Evolutionary conservation across 2,888 invertebrate genomes (phyloP).

Genomic region (Lottia scabra): DNA sequence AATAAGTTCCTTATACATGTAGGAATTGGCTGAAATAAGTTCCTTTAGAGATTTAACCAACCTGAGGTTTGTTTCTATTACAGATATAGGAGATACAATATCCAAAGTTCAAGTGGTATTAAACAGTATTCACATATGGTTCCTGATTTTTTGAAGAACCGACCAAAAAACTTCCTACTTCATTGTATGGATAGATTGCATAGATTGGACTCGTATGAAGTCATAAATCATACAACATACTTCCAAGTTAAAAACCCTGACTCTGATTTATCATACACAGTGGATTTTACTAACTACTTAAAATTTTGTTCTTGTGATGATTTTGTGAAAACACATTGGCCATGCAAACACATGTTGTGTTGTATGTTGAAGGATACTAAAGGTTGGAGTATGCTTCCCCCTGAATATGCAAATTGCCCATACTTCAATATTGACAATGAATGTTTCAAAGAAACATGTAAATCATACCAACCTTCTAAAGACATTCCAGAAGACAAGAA

Average conservation of each 20-base stretch:
- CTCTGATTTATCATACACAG: no score
- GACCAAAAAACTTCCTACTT: neutral
- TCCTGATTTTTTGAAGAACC: neutral
- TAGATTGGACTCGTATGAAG: neutral
- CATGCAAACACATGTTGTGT: neutral
- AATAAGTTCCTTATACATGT: no score
- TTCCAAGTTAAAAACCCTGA: no score
- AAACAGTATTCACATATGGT: neutral
- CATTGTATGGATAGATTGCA: neutral
- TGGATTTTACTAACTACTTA: no score
- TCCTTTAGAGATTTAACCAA: no score
- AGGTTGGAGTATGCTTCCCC: neutral
- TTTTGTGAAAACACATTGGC: neutral
- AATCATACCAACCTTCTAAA: no score
- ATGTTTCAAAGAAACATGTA: no score
- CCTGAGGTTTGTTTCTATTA: no score
- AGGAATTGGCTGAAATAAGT: no score
- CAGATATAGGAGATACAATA: neutral
- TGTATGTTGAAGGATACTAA: neutral
- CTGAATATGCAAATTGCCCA: neutral
- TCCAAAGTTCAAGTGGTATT: neutral
- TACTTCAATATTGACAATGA: neutral
- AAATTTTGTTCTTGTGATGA: neutral
- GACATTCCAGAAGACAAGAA: no score
- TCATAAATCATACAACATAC: neutral